Percentiles rank a stretch among this genome's conserved stretches.
Evolutionary conservation across 2,888 invertebrate genomes (phyloP).

Genomic region (Trissonchulus sp.): DNA sequence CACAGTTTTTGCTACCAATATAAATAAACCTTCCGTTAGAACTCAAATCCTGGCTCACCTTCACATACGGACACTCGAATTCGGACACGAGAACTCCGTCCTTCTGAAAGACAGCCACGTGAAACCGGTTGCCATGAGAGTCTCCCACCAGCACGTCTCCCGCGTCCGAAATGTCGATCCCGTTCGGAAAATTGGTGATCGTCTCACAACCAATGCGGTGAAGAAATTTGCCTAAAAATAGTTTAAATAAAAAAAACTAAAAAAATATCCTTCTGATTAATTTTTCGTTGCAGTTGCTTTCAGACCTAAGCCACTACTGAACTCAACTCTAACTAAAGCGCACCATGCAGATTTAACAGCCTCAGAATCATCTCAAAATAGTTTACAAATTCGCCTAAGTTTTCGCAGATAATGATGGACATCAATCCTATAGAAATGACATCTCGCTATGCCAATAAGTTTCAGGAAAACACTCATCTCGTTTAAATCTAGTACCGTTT

Average conservation of each 20-base stretch:
- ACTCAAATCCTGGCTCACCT: too few relatives aligned
- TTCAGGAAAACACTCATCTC: too few relatives aligned
- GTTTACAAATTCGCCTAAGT: too few relatives aligned
- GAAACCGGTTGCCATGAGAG: constrained; percentile 94
- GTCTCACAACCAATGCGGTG: constrained; percentile 90
- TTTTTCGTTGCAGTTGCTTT: neutral
- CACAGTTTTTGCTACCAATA: too few relatives aligned
- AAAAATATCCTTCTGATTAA: neutral
- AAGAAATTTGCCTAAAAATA: constrained; percentile 60
- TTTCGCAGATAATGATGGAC: too few relatives aligned
- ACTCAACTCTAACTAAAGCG: too few relatives aligned
- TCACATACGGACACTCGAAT: constrained; percentile 94
- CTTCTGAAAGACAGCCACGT: constrained; percentile 76
- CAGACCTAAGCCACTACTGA: neutral
- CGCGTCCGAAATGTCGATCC: constrained; percentile 92
- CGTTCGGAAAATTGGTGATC: constrained; percentile 93
- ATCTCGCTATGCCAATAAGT: too few relatives aligned
- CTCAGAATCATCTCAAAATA: too few relatives aligned
- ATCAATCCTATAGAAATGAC: too few relatives aligned
- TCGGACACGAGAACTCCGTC: constrained; percentile 67
- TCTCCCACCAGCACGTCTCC: constrained; percentile 94
- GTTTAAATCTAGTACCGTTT: too few relatives aligned
- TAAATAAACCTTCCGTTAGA: too few relatives aligned
- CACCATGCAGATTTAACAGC: too few relatives aligned
- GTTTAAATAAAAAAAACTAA: neutral